Base-by-base conservation (phyloP, 2,113 vertebrate genomes). In the Ailuropoda melanoleuca region DNA sequence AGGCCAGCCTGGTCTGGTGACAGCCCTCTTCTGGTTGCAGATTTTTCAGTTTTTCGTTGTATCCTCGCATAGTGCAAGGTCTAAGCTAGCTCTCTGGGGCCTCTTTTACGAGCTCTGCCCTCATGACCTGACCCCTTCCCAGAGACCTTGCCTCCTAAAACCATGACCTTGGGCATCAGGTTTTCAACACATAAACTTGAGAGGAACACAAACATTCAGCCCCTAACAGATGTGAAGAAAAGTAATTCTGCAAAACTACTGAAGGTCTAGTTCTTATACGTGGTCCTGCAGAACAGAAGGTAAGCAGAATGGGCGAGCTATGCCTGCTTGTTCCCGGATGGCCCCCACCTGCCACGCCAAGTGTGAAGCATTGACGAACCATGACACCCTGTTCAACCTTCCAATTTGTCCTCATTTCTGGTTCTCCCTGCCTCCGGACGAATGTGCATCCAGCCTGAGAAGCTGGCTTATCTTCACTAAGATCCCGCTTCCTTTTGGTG, bases 1-100 rank as follows among this genome's bases (percentile, higher is more conserved):
- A 10, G 1, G 17, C 24, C 17, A 58, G 48, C 5, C 6, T 26
- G 10, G 39, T 19, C 6, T 0, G 4, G 3, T 29, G 60, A 81
- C 11, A 17, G 34, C 37, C 39, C 37, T 31, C 48, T 48, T 70
- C 7, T 8, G 23, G n/a, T 37, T 66, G 64, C 78, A 88, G 31
- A 74, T 24, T 11, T 39, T 39, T 23, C 19, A 17, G 55, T 24
- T 11, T 39, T 50, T 23, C 14, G 1, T 3, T 74, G 56, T 31
- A 34, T 66, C 66, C n/a, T 66, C 34, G 31, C 14, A 14, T 43
- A 26, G 11, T 10, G 0, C 46, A 64, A 46, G 46, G 13, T 48
- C 1, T 58, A 29, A 17, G 24, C 29, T 74, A 37, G 77, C 37
- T 72, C 64, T 74, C 23, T 39, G 66, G 48, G 7, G 18, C 34